These are phyloP conservation scores for Ernsta delagoae DNA, from an alignment of 2,888 invertebrate species.

Conservation along the genomic window DNA sequence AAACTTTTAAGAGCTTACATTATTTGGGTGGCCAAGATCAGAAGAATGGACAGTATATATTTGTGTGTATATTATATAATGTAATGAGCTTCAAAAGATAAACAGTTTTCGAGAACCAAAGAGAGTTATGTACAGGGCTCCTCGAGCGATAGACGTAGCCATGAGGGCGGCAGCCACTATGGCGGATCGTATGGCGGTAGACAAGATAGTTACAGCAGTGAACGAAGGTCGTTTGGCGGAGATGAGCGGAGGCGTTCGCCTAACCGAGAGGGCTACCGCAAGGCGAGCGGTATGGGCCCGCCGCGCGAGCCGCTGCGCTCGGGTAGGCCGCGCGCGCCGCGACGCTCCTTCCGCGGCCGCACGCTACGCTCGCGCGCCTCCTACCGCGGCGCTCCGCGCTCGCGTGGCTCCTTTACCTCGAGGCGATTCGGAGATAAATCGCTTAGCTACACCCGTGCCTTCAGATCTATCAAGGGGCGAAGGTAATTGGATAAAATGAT, in stretches of 20 bases:
- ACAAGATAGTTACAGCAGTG: conserved; percentile 82
- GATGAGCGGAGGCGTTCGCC: conserved; percentile 85
- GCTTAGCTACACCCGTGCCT: conserved; percentile 73
- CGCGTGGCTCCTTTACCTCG: conserved; percentile 74
- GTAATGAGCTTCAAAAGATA: conserved; percentile 43
- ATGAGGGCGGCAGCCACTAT: conserved; percentile 84
- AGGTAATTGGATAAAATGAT: conserved; percentile 69
- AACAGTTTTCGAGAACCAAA: conserved; percentile 69
- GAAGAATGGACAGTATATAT: conserved; percentile 30
- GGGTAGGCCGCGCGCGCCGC: conserved; percentile 79
- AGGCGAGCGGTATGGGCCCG: conserved; percentile 78
- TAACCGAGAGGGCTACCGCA: conserved; percentile 77
- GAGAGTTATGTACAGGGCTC: conserved; percentile 83
- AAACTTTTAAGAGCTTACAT: conserved; percentile 10
- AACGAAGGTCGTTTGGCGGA: conserved; percentile 79
- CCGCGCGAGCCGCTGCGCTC: conserved; percentile 69
- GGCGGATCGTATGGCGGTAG: conserved; percentile 82
- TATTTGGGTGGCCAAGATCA: conserved; percentile 5
- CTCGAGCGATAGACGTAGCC: conserved; percentile 83
- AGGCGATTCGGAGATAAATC: conserved; percentile 72
- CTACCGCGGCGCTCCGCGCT: conserved; percentile 83
- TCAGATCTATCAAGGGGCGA: conserved; percentile 78
- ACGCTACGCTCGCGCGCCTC: conserved; percentile 81
- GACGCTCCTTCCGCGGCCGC: conserved; percentile 82
- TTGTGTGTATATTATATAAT: conserved; percentile 40